phyloP scores from a whole-genome alignment of 2,797 vertebrate species.

The Epinephelus coioides region DNA sequence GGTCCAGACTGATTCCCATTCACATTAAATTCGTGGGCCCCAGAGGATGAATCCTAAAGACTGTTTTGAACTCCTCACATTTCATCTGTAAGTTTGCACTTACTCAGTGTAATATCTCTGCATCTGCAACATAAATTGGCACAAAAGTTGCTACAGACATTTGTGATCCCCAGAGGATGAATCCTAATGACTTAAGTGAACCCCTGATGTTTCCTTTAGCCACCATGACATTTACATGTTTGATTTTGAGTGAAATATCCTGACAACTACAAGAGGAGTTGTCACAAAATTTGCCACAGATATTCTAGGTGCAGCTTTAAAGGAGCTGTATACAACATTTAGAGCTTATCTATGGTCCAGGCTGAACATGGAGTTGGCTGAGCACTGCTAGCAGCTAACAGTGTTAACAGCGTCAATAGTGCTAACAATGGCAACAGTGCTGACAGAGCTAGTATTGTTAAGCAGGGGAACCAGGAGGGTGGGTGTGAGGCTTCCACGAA shows the following conservation, averaged over 20 bases:
- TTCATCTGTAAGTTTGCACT: not conserved
- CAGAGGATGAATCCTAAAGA: not conserved
- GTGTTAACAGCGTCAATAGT: too few species aligned
- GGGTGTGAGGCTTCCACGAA: too few species aligned
- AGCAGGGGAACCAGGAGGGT: too few species aligned
- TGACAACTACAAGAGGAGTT: not conserved
- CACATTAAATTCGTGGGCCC: not conserved
- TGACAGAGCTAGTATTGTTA: too few species aligned
- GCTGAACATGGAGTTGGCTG: too few species aligned
- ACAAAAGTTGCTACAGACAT: not conserved
- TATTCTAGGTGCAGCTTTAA: not conserved
- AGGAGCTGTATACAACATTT: too few species aligned
- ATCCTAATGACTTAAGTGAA: not conserved
- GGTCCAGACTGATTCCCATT: too few species aligned
- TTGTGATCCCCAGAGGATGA: not conserved
- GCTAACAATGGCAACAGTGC: too few species aligned
- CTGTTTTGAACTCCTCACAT: not conserved
- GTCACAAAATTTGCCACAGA: not conserved
- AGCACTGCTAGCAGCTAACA: too few species aligned
- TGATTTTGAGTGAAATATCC: not conserved
- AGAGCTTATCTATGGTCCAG: too few species aligned
- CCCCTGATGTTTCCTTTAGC: too few species aligned
- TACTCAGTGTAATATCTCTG: not conserved
- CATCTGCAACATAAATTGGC: not conserved
- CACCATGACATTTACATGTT: not conserved